Percentiles rank a stretch among this genome's conserved stretches.
phyloP scores from a whole-genome alignment of 2,797 vertebrate species.

The Cuculus canorus region DNA sequence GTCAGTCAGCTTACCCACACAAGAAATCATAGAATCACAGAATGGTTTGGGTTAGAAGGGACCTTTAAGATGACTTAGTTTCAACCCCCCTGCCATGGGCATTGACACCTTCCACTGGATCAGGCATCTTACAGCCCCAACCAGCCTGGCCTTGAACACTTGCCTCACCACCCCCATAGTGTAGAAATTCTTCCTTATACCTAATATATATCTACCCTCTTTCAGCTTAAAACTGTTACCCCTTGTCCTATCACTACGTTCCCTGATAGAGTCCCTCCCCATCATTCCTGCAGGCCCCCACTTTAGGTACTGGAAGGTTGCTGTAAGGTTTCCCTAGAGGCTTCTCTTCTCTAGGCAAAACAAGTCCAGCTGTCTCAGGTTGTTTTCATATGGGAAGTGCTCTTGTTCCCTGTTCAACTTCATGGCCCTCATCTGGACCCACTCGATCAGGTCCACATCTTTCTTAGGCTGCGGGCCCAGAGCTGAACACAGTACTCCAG shows the following conservation, averaged over 20 bases:
- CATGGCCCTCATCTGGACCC: neutral
- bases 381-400: neutral
- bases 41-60: neutral
- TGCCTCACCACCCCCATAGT: neutral
- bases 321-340: neutral
- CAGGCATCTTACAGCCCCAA: neutral
- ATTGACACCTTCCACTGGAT: neutral
- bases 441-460: neutral
- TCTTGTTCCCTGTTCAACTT: neutral
- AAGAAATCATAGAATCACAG: neutral
- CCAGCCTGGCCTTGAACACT: neutral
- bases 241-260: accelerated
- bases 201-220: neutral
- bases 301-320: neutral
- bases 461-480: neutral
- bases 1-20: neutral
- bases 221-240: neutral
- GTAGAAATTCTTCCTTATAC: neutral
- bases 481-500: neutral
- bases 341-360: neutral
- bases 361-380: neutral
- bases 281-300: neutral
- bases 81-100: accelerated
- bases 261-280: neutral
- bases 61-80: neutral